These are phyloP conservation scores for Bruchidius siliquastri DNA, from an alignment of 2,888 invertebrate species.

Conservation along the genomic window DNA sequence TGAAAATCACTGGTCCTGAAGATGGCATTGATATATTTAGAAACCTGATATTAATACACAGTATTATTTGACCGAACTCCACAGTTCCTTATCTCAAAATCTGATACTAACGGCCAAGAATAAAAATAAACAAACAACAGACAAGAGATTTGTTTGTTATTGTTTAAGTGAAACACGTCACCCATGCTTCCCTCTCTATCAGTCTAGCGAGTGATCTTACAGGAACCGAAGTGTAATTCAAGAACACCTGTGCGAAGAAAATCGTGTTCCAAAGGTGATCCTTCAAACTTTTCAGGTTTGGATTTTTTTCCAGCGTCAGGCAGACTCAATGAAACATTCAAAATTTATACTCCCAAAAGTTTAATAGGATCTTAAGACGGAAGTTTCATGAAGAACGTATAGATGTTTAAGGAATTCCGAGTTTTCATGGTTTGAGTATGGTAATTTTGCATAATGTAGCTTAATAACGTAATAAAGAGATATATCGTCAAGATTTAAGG, in stretches of 20 bases:
- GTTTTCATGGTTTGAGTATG: not conserved
- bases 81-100: too few species aligned
- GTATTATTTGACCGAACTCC: too few species aligned
- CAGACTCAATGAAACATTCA: not conserved
- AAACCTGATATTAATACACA: too few species aligned
- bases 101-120: too few species aligned
- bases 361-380: not conserved
- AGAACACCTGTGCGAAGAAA: not conserved
- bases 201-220: not conserved
- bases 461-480: not conserved
- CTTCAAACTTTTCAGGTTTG: not conserved
- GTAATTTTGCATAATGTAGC: not conserved
- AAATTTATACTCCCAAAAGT: not conserved
- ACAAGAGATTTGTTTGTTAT: too few species aligned
- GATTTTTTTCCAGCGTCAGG: not conserved
- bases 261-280: not conserved
- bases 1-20: too few species aligned
- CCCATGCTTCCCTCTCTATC: too few species aligned
- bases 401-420: not conserved
- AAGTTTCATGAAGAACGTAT: not conserved
- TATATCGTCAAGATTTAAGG: not conserved
- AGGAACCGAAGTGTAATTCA: not conserved
- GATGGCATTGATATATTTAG: too few species aligned
- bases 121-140: too few species aligned
- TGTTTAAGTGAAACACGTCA: too few species aligned